A percentile compares a stretch with the other conserved stretches of the same genome.
These are phyloP conservation scores for Lingula anatina DNA, from an alignment of 2,888 invertebrate genomes.

Conservation along the genomic window DNA sequence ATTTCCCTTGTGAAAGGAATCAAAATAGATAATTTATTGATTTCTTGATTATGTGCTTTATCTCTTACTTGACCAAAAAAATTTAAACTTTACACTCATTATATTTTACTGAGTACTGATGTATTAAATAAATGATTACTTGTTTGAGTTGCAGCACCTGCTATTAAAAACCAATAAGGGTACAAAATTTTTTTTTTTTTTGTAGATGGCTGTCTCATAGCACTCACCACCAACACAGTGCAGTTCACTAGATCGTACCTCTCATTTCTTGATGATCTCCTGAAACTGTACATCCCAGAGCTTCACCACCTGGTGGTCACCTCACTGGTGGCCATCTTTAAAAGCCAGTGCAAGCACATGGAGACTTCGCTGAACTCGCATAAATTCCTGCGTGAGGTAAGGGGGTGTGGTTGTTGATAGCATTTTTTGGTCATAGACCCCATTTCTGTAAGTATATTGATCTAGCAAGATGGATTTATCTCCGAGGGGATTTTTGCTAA, in stretches of 20 bases:
- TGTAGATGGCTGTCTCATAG: constrained; percentile 65
- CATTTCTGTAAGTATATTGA: too few species aligned
- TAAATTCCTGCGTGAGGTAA: constrained; percentile 57
- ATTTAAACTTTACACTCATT: too few species aligned
- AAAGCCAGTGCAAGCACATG: constrained; percentile 67
- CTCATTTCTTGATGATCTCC: constrained; percentile 69
- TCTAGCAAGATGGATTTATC: too few species aligned
- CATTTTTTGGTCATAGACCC: too few species aligned
- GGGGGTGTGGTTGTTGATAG: too few species aligned
- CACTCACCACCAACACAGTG: constrained; percentile 73
- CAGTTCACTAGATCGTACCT: constrained; percentile 74
- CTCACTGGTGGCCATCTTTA: constrained; percentile 69
- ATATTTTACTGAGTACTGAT: not conserved
- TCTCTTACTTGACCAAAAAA: too few species aligned
- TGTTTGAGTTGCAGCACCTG: not conserved
- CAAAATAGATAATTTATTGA: too few species aligned
- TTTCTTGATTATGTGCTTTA: too few species aligned
- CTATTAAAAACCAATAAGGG: not conserved
- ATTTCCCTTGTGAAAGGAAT: not conserved
- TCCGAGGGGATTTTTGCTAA: too few species aligned
- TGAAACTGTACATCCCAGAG: constrained; percentile 71
- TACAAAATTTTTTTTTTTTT: constrained; percentile 13
- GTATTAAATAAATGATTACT: not conserved
- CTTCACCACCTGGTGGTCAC: constrained; percentile 69
- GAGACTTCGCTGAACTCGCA: constrained; percentile 56